A percentile compares a stretch with the other conserved stretches of the same genome.
Conservation (phyloP, 2,797 vertebrate species). For the Cuniculus paca region DNA sequence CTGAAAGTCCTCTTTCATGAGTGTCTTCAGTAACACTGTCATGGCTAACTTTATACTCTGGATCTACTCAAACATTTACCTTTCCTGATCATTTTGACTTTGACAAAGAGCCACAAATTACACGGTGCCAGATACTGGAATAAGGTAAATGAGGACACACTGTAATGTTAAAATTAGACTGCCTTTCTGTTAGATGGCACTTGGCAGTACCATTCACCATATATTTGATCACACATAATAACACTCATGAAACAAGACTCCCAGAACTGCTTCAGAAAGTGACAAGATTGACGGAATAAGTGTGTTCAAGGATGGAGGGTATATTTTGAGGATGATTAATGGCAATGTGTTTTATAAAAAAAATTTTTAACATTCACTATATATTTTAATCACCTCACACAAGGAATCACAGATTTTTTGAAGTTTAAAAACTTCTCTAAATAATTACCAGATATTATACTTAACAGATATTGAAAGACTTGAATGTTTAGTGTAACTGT, state of each 20-base stretch:
- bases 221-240: not conserved
- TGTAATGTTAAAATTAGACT: not conserved
- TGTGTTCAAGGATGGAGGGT: not conserved
- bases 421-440: constrained; percentile 43
- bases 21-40: not conserved
- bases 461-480: not conserved
- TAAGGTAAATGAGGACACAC: not conserved
- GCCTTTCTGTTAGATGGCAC: not conserved
- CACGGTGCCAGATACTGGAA: not conserved
- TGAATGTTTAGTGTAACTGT: not conserved
- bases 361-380: not conserved
- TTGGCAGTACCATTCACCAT: not conserved
- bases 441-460: not conserved
- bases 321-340: not conserved
- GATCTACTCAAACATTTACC: not conserved
- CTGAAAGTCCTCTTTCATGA: not conserved
- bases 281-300: not conserved
- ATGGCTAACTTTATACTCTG: not conserved
- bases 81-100: not conserved
- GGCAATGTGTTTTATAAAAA: not conserved
- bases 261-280: not conserved
- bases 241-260: not conserved
- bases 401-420: not conserved
- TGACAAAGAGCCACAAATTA: not conserved
- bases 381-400: not conserved